Conservation (phyloP, 2,797 vertebrate genomes). For the Lithobates sylvaticus region DNA sequence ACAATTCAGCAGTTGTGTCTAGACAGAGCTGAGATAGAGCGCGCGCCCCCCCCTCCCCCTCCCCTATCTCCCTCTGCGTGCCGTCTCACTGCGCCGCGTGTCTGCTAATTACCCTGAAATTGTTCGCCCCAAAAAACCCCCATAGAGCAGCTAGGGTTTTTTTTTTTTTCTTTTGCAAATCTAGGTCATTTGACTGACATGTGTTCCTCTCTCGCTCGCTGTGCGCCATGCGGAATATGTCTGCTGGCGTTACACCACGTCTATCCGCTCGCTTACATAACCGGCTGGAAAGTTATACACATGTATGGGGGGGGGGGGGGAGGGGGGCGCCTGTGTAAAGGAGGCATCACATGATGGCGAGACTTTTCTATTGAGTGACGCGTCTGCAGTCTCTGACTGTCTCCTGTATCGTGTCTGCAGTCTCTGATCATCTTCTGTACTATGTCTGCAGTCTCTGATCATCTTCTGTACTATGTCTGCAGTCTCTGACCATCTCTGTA, state of each 20-base stretch:
- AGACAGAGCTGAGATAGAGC: slow-evolving; percentile 71
- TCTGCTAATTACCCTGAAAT: slow-evolving; percentile 74
- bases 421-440: too few species aligned
- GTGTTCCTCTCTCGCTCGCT: slow-evolving; percentile 63
- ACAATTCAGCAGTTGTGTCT: slow-evolving; percentile 74
- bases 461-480: too few species aligned
- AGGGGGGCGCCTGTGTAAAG: not conserved
- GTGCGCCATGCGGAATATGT: slow-evolving; percentile 22
- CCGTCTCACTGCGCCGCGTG: slow-evolving; percentile 65
- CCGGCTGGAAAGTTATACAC: slow-evolving; percentile 23
- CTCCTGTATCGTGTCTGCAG: too few species aligned
- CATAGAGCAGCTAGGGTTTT: slow-evolving; percentile 35
- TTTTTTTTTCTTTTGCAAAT: slow-evolving; percentile 64
- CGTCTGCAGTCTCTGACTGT: too few species aligned
- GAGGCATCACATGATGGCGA: too few species aligned
- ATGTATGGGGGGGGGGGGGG: not conserved
- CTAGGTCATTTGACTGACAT: slow-evolving; percentile 75
- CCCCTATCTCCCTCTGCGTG: slow-evolving; percentile 61
- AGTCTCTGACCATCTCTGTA: too few species aligned
- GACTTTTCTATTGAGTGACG: too few species aligned
- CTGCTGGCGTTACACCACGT: not conserved
- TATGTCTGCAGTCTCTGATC: too few species aligned
- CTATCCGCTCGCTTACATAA: slow-evolving; percentile 35
- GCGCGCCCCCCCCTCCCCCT: slow-evolving; percentile 61
- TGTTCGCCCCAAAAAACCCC: slow-evolving; percentile 64